phyloP scores from a whole-genome alignment of 2,113 vertebrate species.

The Syrrhaptes paradoxus region DNA sequence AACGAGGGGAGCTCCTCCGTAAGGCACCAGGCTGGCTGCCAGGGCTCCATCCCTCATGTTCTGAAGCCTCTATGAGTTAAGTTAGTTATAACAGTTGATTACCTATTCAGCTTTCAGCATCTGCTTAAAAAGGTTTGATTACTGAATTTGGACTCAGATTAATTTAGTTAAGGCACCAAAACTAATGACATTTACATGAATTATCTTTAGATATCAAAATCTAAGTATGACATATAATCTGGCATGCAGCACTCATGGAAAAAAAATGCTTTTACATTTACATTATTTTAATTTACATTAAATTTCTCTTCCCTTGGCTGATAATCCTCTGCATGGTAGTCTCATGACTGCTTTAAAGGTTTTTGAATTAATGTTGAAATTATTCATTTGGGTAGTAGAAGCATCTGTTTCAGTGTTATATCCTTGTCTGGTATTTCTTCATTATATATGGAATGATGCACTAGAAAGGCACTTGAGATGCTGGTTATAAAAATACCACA shows the following conservation, averaged over 20 bases:
- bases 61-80: neutral
- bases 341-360: conserved; percentile 25
- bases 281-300: neutral
- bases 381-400: conserved; percentile 27
- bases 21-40: neutral
- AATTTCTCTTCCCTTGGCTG: neutral
- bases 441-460: neutral
- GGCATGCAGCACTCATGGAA: neutral
- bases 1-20: accelerated
- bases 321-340: conserved; percentile 1
- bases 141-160: neutral
- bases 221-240: neutral
- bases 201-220: neutral
- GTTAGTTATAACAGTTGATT: neutral
- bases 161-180: neutral
- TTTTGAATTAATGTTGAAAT: conserved; percentile 52
- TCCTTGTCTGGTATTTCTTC: conserved; percentile 1
- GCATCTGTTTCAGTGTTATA: conserved; percentile 27
- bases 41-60: neutral
- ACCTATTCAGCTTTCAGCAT: neutral
- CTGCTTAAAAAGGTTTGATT: neutral
- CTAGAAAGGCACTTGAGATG: neutral
- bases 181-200: neutral
- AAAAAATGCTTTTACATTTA: neutral
- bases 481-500: neutral